These are phyloP conservation scores for Serripes groenlandicus DNA, from an alignment of 2,888 invertebrate species.

Conservation along the genomic window DNA sequence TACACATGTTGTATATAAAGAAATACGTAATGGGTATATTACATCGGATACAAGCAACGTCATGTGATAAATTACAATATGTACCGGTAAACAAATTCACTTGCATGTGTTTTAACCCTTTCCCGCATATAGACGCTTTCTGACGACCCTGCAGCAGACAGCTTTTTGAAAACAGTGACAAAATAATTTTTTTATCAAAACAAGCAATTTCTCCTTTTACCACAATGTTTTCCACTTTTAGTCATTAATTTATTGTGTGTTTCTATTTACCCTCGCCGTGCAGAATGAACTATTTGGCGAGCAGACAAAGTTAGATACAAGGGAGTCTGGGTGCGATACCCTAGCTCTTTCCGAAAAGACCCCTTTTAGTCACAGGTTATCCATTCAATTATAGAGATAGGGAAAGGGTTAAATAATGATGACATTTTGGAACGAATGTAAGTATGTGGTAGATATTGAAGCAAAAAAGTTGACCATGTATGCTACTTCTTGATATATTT, in stretches of 20 bases:
- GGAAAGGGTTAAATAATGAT: too few relatives aligned
- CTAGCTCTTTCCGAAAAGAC: too few relatives aligned
- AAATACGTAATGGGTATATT: not conserved
- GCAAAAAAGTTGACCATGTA: too few relatives aligned
- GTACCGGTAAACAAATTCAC: not conserved
- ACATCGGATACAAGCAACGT: not conserved
- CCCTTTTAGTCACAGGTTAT: too few relatives aligned
- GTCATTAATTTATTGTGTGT: not conserved
- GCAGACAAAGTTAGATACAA: not conserved
- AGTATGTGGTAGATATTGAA: too few relatives aligned
- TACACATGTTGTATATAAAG: not conserved
- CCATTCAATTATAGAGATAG: too few relatives aligned
- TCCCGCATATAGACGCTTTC: not conserved
- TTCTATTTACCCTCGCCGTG: not conserved
- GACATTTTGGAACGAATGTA: too few relatives aligned
- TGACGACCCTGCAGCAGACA: too few relatives aligned
- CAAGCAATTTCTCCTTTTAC: slow-evolving; percentile 1
- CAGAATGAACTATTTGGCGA: not conserved
- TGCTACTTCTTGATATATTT: too few relatives aligned
- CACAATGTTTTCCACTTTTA: slow-evolving; percentile 1
- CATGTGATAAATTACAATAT: not conserved
- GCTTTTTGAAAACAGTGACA: not conserved
- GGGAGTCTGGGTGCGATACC: too few relatives aligned
- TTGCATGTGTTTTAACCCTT: not conserved
- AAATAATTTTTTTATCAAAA: not conserved